Base-by-base conservation (phyloP, 2,113 vertebrate species). In the Xiphophorus maculatus region DNA sequence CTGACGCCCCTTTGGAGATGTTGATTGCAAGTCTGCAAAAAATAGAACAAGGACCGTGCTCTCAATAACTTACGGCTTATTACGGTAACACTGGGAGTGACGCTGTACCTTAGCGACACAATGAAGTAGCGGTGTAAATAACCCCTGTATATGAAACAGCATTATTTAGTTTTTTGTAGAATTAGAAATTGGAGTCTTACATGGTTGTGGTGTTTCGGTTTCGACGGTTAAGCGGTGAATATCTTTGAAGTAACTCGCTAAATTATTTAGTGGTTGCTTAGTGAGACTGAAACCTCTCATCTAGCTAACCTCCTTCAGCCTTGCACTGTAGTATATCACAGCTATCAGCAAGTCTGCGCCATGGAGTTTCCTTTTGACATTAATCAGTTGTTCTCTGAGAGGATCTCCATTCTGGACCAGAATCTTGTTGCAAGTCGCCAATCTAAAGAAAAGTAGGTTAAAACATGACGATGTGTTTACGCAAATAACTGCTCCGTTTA, bases 281-380 rank as follows among this genome's bases (percentile, higher is more conserved):
- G 28, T 8, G 25, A 40, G 10, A 5, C 33, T 37, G 58, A 25
- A 58, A 8, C 40, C 44, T 48, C 44, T 19, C 35, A 33, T 48
- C 71, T 85, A 73, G 75, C 71, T 60, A 17, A 73, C n/a, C 66
- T 33, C 29, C 77, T 32, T 42, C 30, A 37, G 35, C 40, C 42
- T 2, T 42, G 54, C 37, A 12, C 29, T 71, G 32, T 1, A 22
- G 42, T 25, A 29, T 14, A 42, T 29, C n/a, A 14, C 10, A 42
- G 64, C 65, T 42, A 19, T 14, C 3, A 40, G 63, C 51, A n/a
- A 19, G n/a, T 63, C 54, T 61, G 28, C 29, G 90, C 86, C 12
- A 95, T 95, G 94, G 94, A 95, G 71, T 94, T 94, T 81, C 82
- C 89, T 30, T 94, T 93, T 85, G 92, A 94, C 68, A 77, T 95